Percentiles rank a stretch among this genome's conserved stretches.
Conservation (phyloP, 2,888 invertebrate genomes). For the Drosophila algonquin region DNA sequence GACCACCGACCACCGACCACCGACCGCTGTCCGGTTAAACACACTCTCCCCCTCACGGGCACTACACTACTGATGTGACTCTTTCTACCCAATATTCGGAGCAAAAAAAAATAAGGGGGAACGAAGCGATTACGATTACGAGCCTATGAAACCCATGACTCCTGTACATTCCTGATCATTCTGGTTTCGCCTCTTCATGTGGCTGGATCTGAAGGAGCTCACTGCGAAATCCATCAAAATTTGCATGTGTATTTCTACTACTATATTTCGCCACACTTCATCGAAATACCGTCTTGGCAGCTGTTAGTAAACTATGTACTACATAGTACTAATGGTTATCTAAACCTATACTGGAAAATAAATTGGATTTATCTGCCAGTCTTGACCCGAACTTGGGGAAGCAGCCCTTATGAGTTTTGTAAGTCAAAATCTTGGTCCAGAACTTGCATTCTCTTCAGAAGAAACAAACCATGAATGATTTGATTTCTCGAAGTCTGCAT, state of each 20-base stretch:
- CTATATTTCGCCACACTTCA: no score
- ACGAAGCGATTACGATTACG: background rate
- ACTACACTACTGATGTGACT: background rate
- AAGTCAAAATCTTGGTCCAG: background rate
- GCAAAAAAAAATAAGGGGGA: background rate
- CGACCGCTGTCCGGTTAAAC: conserved; percentile 37
- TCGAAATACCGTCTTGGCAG: background rate
- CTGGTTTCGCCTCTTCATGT: background rate
- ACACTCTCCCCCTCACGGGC: conserved; percentile 10
- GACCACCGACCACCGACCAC: conserved; percentile 30
- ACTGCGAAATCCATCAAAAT: background rate
- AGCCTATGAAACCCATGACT: background rate
- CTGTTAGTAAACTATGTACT: no score
- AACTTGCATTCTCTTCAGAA: conserved; percentile 27
- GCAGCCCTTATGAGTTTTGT: conserved; percentile 3
- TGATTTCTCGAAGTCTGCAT: conserved; percentile 54
- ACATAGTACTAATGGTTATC: background rate
- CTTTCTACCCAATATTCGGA: background rate
- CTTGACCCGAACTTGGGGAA: background rate
- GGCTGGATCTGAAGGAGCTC: background rate
- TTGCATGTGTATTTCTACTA: no score
- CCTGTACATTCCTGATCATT: background rate
- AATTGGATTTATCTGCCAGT: background rate
- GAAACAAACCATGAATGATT: conserved; percentile 63
- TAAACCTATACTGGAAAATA: background rate